Base-by-base conservation (phyloP, 2,113 vertebrate genomes). In the Siphamia tubifer region DNA sequence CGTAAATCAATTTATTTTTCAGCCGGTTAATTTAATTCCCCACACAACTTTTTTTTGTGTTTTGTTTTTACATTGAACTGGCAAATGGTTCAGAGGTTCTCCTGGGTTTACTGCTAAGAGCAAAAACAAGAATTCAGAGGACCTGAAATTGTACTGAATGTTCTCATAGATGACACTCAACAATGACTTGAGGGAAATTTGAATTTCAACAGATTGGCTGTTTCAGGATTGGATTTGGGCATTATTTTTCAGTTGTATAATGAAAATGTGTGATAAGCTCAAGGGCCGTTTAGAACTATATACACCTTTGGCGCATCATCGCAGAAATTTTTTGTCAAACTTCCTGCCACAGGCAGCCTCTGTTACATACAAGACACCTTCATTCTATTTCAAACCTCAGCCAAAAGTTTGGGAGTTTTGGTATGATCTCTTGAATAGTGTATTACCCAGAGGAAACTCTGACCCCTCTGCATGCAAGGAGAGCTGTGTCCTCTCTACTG, bases 391-490 rank as follows among this genome's bases (percentile, higher is more conserved):
- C 43, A 47, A 74, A 60, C 62, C 43, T 55, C 23, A 54, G 28
- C 62, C 61, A 49, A 72, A 51, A 30, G 49, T 74, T 74, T 57
- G 53, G 51, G 36, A 64, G 54, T 82, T 83, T 79, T 71, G 44
- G 62, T 62, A 44, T 55, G 68, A 64, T 84, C 63, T 79, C 39
- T 57, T 35, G 58, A 56, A 73, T 36, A 74, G 58, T 55, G 55
- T 58, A 77, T 78, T 60, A 85, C 88, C 90, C 91, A 82, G 86
- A 90, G 82, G 91, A 92, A 92, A 83, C 88, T 90, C 84, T 85
- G 85, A 83, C 68, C 77, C 84, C 82, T 65, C 77, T 89, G 89
- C 87, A 92, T 92, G 89, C 84, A 74, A 79, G 86, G 90, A 89
- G 90, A 90, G 84, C 72, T 67, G 60, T 82, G 77, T 85, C 83